Evolutionary conservation across 2,113 vertebrate species (phyloP).

Genomic region (Eptesicus fuscus): DNA sequence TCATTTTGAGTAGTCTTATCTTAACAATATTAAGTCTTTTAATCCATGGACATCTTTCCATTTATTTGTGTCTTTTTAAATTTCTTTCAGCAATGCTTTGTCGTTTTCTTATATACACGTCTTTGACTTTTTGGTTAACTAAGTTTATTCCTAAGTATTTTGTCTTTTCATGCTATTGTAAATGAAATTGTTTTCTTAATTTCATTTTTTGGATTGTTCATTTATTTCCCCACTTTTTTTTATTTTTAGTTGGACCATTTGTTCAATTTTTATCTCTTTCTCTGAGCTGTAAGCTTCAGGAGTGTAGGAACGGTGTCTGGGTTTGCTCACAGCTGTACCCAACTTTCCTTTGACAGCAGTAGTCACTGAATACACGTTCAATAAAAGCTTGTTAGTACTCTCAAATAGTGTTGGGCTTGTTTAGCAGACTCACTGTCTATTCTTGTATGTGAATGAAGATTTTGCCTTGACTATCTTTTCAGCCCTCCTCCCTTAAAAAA

Average conservation of each 20-base stretch:
- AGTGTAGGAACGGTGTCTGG: neutral
- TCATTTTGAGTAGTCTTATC: too few relatives aligned
- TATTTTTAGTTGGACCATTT: neutral
- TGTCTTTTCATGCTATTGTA: neutral
- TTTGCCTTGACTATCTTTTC: conserved; percentile 17
- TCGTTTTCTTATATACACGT: neutral
- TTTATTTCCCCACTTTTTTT: neutral
- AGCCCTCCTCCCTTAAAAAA: neutral
- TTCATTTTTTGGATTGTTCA: neutral
- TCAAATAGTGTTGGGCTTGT: neutral
- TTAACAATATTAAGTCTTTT: neutral
- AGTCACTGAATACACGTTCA: neutral
- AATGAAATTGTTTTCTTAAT: conserved; percentile 2
- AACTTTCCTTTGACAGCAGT: neutral
- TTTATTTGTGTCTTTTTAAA: neutral
- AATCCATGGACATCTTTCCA: neutral
- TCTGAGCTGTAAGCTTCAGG: neutral
- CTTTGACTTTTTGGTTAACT: neutral
- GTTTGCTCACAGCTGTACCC: neutral
- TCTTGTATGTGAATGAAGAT: neutral
- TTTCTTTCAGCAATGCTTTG: neutral
- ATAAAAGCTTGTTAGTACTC: neutral
- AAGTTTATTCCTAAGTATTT: neutral
- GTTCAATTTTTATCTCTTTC: neutral
- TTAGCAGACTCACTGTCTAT: neutral